Evolutionary conservation across 1,140 invertebrate genomes (phyloP).

Genomic region (Propsilocerus akamusi): DNA sequence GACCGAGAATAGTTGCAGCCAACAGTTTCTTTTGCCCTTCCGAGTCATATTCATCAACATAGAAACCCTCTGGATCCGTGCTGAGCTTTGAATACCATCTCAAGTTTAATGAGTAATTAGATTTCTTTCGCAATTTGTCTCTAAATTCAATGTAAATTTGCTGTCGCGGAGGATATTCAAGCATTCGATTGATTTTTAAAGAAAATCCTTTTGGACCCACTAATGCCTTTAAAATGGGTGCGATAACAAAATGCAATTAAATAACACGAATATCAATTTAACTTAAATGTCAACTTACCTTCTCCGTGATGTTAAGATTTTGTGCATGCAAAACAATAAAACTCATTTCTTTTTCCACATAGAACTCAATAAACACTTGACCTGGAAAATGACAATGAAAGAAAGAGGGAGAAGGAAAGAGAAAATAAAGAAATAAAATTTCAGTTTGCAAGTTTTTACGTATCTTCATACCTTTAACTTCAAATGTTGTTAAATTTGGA

Average conservation of each 20-base stretch:
- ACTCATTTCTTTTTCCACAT: slow-evolving; percentile 63
- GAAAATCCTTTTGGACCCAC: slow-evolving; percentile 50
- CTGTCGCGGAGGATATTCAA: slow-evolving; percentile 66
- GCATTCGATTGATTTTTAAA: slow-evolving; percentile 45
- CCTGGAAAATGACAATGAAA: slow-evolving; percentile 30
- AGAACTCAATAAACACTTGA: slow-evolving; percentile 68
- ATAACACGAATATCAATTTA: not conserved
- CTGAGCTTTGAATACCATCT: slow-evolving; percentile 64
- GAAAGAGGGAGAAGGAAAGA: slow-evolving; percentile 5
- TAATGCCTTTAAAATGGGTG: slow-evolving; percentile 33
- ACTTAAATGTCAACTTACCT: slow-evolving; percentile 28
- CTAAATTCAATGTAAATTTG: slow-evolving; percentile 75
- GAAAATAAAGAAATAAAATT: slow-evolving; percentile 8
- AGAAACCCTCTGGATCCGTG: slow-evolving; percentile 76
- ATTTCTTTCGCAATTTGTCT: slow-evolving; percentile 52
- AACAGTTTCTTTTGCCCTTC: slow-evolving; percentile 63
- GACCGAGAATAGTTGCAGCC: slow-evolving; percentile 89
- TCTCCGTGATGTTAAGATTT: slow-evolving; percentile 72
- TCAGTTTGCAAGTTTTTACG: not conserved
- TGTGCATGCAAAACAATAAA: slow-evolving; percentile 83
- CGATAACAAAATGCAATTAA: not conserved
- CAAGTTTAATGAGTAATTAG: slow-evolving; percentile 68
- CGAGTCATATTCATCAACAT: slow-evolving; percentile 69
- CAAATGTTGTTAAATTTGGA: slow-evolving; percentile 79
- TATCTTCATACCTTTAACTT: slow-evolving; percentile 71